phyloP scores from a whole-genome alignment of 2,797 vertebrate genomes.

The Clarias fuscus region DNA sequence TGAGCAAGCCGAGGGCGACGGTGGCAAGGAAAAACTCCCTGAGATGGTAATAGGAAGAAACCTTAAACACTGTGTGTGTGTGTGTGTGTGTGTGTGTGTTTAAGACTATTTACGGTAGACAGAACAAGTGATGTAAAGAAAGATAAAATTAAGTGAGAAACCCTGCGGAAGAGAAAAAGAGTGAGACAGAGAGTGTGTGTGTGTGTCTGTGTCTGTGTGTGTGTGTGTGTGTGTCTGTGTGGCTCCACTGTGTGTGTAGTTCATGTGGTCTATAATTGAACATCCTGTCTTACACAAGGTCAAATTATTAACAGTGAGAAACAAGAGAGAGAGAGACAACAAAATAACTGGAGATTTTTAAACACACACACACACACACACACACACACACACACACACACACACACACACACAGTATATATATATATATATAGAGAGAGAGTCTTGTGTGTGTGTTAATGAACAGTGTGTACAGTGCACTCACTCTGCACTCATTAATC shows the following conservation, averaged over 20 bases:
- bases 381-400: background rate
- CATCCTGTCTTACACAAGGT: conserved; percentile 77
- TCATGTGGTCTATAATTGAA: conserved; percentile 68
- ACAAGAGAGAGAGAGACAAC: background rate
- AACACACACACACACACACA: background rate
- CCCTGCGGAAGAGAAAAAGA: background rate
- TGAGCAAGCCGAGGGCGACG: no score
- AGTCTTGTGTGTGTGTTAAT: background rate
- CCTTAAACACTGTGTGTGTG: background rate
- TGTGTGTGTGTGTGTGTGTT: background rate
- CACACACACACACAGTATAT: background rate
- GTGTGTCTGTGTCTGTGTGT: conserved; percentile 35
- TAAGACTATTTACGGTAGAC: conserved; percentile 1
- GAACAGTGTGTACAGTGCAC: background rate
- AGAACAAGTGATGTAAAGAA: background rate
- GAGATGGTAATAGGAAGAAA: no score
- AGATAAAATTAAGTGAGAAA: conserved; percentile 43
- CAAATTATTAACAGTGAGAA: conserved; percentile 66
- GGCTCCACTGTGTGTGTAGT: conserved; percentile 49
- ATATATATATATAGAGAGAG: no score
- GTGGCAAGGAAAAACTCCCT: no score
- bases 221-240: conserved; percentile 41
- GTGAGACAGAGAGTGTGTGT: conserved; percentile 33
- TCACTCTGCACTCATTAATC: background rate
- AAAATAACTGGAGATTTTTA: background rate